A percentile compares a stretch with the other conserved stretches of the same genome.
Evolutionary conservation across 2,113 vertebrate species (phyloP).

Genomic region (Corapipo altera): DNA sequence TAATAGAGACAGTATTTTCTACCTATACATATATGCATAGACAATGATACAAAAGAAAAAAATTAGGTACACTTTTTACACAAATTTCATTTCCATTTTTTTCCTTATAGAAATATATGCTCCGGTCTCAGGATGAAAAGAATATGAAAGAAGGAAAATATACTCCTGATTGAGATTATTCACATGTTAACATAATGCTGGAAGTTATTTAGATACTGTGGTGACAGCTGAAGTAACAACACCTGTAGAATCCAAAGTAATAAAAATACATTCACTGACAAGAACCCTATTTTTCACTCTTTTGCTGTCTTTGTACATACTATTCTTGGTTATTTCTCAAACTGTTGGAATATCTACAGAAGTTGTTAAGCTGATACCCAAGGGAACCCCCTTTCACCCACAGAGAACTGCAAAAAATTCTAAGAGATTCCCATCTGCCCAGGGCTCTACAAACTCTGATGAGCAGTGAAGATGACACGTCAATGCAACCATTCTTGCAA

Average conservation of each 20-base stretch:
- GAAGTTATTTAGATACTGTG: not conserved
- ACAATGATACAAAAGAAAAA: not conserved
- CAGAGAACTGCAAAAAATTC: not conserved
- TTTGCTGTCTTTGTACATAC: not conserved
- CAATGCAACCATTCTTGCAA: not conserved
- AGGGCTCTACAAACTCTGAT: not conserved
- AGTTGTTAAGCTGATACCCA: not conserved
- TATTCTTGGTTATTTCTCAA: not conserved
- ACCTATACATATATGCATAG: not conserved
- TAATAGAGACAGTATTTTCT: not conserved
- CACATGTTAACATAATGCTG: not conserved
- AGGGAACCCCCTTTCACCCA: not conserved
- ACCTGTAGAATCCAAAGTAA: not conserved
- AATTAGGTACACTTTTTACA: not conserved
- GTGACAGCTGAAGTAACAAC: not conserved
- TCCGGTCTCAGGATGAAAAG: not conserved
- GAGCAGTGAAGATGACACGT: not conserved
- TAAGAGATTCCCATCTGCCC: not conserved
- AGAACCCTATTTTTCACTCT: not conserved
- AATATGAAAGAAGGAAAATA: not conserved
- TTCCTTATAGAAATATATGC: not conserved
- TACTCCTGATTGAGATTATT: not conserved
- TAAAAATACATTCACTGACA: not conserved
- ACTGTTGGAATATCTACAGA: not conserved
- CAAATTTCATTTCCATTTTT: not conserved